Evolutionary conservation across 2,888 invertebrate genomes (phyloP).

Genomic region (Pogonocherus hispidulus): DNA sequence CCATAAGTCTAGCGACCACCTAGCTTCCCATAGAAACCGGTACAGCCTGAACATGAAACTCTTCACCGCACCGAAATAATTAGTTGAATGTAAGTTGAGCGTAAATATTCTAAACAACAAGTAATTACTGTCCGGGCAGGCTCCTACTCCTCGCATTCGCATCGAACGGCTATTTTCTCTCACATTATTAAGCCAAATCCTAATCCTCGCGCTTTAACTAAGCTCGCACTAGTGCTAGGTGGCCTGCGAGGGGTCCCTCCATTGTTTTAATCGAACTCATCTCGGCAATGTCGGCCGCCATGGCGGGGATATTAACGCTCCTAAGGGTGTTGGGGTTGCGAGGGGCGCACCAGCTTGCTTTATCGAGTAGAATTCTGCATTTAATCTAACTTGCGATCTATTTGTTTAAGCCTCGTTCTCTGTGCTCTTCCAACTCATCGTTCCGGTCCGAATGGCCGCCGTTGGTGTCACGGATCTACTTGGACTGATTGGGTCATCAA

Average conservation of each 20-base stretch:
- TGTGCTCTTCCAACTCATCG: constrained; percentile 37
- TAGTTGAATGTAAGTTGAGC: constrained; percentile 31
- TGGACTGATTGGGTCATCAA: constrained; percentile 28
- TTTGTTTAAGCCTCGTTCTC: constrained; percentile 64
- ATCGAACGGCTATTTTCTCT: constrained; percentile 51
- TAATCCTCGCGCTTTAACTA: constrained; percentile 59
- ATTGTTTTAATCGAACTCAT: constrained; percentile 70
- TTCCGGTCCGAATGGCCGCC: constrained; percentile 41
- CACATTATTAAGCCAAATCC: constrained; percentile 58
- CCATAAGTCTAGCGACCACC: no score
- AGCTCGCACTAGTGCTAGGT: constrained; percentile 60
- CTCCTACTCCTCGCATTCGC: constrained; percentile 36
- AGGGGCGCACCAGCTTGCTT: constrained; percentile 59
- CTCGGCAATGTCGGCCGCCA: constrained; percentile 68
- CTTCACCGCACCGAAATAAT: no score
- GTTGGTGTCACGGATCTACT: constrained; percentile 41
- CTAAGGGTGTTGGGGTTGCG: constrained; percentile 64
- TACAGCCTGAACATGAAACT: no score
- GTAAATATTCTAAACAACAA: constrained; percentile 32
- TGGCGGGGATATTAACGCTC: constrained; percentile 68
- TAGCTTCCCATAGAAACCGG: no score
- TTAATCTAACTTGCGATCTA: constrained; percentile 69
- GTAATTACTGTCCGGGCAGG: constrained; percentile 38
- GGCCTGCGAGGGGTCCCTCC: constrained; percentile 53
- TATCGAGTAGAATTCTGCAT: constrained; percentile 68